These are phyloP conservation scores for Porites divaricata DNA, from an alignment of 92 coral and sea anemone species.

Conservation along the genomic window DNA sequence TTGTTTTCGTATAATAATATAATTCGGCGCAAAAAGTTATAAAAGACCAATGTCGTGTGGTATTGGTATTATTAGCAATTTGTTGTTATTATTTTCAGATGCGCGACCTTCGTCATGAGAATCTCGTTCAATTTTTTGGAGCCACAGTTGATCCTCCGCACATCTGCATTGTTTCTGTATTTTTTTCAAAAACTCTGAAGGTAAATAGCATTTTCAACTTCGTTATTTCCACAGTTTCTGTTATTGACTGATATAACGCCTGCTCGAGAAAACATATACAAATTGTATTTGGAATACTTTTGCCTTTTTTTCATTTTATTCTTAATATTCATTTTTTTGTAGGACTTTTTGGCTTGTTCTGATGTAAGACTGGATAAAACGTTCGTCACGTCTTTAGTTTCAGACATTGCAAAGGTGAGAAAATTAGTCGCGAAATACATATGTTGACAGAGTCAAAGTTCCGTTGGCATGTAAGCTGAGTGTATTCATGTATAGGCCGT, in stretches of 20 bases:
- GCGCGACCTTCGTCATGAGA: slow-evolving; percentile 91
- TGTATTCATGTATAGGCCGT: too few species aligned
- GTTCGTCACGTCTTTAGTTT: slow-evolving; percentile 86
- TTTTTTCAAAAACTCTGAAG: slow-evolving; percentile 93
- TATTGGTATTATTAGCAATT: background rate
- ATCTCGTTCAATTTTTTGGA: slow-evolving; percentile 83
- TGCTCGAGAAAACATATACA: too few species aligned
- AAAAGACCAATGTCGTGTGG: too few species aligned
- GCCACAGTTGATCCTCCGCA: slow-evolving; percentile 85
- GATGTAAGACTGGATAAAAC: slow-evolving; percentile 93
- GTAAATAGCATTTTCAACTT: slow-evolving; percentile 23
- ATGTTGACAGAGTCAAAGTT: too few species aligned
- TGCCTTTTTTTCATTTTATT: background rate
- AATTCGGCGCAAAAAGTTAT: too few species aligned
- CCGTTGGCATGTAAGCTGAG: too few species aligned
- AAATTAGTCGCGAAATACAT: background rate
- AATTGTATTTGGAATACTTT: background rate
- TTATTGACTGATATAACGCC: too few species aligned
- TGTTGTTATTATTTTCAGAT: slow-evolving; percentile 52
- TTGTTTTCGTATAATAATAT: too few species aligned
- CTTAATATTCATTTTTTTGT: background rate
- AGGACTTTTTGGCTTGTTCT: slow-evolving; percentile 91
- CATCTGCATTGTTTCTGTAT: slow-evolving; percentile 78
- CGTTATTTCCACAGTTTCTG: too few species aligned
- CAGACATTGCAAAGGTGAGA: slow-evolving; percentile 93